A percentile compares a stretch with the other conserved stretches of the same genome.
These are phyloP conservation scores for Merluccius polli DNA, from an alignment of 2,797 vertebrate species.

Conservation along the genomic window DNA sequence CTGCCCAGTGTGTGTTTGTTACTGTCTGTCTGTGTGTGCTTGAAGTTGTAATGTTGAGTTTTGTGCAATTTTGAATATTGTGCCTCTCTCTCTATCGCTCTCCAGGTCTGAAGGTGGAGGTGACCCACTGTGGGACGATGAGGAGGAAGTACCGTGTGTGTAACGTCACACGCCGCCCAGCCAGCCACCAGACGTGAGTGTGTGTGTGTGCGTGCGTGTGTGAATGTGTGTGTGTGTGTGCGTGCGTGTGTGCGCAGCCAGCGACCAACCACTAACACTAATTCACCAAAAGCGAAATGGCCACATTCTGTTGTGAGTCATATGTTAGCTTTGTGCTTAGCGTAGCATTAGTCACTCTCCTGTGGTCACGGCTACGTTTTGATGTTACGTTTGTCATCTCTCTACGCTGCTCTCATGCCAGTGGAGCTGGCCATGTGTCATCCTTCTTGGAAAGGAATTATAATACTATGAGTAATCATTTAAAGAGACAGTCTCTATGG, in stretches of 20 bases:
- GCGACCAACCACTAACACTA: constrained; percentile 21
- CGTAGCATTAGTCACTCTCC: constrained; percentile 47
- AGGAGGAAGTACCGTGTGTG: constrained; percentile 98
- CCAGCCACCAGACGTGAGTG: constrained; percentile 99
- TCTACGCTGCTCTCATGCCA: background rate
- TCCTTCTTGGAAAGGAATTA: background rate
- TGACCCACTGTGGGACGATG: constrained; percentile 99
- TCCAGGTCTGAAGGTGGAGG: constrained; percentile 98
- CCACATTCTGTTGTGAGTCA: background rate
- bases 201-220: constrained; percentile 24
- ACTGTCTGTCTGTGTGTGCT: background rate
- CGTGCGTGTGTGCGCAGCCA: constrained; percentile 8
- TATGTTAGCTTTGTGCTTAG: constrained; percentile 10
- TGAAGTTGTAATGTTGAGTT: background rate
- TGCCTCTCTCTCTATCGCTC: constrained; percentile 6
- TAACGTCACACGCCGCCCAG: constrained; percentile 94
- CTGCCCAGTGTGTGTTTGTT: background rate
- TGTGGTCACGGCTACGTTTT: background rate
- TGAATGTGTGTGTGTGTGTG: constrained; percentile 19
- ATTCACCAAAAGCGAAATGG: constrained; percentile 8
- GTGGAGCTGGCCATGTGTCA: background rate
- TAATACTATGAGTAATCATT: background rate
- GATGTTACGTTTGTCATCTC: background rate
- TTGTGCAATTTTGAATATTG: too few relatives aligned
- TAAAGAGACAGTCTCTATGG: background rate